These are phyloP conservation scores for Dynastes maya DNA, from an alignment of 2,888 invertebrate species.

Conservation along the genomic window DNA sequence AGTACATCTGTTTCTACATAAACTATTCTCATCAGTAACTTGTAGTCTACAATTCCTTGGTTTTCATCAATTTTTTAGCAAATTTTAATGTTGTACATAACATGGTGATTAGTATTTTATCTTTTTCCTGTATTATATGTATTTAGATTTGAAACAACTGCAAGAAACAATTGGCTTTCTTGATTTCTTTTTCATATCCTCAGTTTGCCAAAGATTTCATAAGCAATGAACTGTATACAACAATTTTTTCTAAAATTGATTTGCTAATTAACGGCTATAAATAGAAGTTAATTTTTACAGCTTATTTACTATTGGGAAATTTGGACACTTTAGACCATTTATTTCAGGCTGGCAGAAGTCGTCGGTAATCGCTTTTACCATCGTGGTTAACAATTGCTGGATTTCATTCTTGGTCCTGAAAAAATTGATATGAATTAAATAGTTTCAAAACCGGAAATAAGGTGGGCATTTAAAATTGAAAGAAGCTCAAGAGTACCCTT, in stretches of 20 bases:
- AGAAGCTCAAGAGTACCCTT: too few species aligned
- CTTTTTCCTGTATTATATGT: too few species aligned
- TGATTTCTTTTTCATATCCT: too few species aligned
- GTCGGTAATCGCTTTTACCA: constrained; percentile 69
- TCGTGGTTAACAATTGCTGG: background rate
- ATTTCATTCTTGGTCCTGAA: constrained; percentile 5
- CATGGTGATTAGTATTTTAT: too few species aligned
- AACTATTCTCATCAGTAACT: too few species aligned
- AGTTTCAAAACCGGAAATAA: background rate
- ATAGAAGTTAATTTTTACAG: background rate
- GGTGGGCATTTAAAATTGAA: background rate
- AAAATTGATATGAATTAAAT: background rate
- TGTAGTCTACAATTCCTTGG: too few species aligned
- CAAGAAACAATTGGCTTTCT: too few species aligned
- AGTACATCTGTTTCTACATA: too few species aligned
- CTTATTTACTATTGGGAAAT: background rate
- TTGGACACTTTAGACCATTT: constrained; percentile 72
- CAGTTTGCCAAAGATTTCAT: too few species aligned
- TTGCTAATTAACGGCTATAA: background rate
- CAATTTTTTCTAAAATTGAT: constrained; percentile 2
- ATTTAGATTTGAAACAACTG: too few species aligned
- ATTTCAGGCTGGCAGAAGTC: constrained; percentile 87
- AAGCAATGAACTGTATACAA: background rate
- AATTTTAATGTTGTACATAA: too few species aligned
- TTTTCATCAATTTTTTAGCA: too few species aligned